Base-by-base conservation (phyloP, 2,888 invertebrate genomes). In the Sabatieria punctata region DNA sequence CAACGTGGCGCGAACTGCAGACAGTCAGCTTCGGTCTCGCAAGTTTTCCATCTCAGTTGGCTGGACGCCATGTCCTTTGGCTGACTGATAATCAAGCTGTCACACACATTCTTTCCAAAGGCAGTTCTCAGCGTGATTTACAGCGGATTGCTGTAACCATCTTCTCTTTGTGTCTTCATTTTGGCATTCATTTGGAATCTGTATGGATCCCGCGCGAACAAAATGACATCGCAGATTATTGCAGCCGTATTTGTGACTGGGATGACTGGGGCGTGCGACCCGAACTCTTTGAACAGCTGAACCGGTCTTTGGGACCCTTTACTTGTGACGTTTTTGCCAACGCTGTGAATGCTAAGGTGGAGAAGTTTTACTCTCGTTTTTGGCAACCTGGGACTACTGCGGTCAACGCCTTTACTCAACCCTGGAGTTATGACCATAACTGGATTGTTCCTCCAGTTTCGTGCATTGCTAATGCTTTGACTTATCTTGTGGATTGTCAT, bases 11-110 rank as follows among this genome's bases (percentile, higher is more conserved):
- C 26, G 43, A 43, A 27, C 35, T 43, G 4, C 8, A 30, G 27
- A 30, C 43, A 11, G 23, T 43, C n/a, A 6, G 35, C 6, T 8
- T 13, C 13, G 15, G 27, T 19, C 15, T 43, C 13, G 4, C 8
- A 11, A 19, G n/a, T 8, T 30, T 43, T 21, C 11, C 27, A 4
- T 11, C 11, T 21, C n/a, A 22, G 13, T 13, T 40, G 19, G 22
- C 21, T 13, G 41, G 23, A 11, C 18, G n/a, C 6, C 4, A 18
- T 22, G n/a, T 40, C 4, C n/a, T 22, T 11, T 40, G 41, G 41
- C 13, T 22, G n/a, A 19, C 41, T 40, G 41, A 40, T n/a, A 40
- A 40, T 22, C 41, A 40, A 22, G 41, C 41, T 11, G 41, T 30
- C 8, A 15, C 30, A 15, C 15, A 8, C 15, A 30, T 30, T 15